Percentiles rank a stretch among this genome's conserved stretches.
Evolutionary conservation across 1,140 invertebrate species (phyloP).

Genomic region (Euborellia annulipes): DNA sequence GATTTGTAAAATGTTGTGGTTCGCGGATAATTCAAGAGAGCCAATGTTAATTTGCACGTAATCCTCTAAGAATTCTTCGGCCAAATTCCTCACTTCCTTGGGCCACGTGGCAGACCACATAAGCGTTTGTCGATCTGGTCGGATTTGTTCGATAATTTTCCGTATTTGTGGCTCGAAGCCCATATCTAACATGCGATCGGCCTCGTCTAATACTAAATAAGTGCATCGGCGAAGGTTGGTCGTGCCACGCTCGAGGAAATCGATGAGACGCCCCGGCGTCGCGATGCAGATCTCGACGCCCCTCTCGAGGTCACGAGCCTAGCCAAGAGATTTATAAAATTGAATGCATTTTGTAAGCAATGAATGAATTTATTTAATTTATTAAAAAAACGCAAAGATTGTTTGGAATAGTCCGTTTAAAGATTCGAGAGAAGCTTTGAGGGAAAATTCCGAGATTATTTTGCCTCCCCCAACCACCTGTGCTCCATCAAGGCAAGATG

Average conservation of each 20-base stretch:
- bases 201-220: conserved; percentile 94
- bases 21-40: conserved; percentile 41
- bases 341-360: not conserved
- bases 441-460: not conserved
- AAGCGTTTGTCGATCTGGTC: conserved; percentile 68
- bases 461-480: too few species aligned
- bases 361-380: not conserved
- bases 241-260: conserved; percentile 39
- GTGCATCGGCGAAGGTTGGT: conserved; percentile 63
- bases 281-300: conserved; percentile 37
- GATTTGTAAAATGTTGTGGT: conserved; percentile 54
- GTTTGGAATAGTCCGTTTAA: not conserved
- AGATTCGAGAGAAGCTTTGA: not conserved
- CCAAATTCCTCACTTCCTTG: conserved; percentile 64
- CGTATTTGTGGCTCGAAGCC: conserved; percentile 98
- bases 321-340: not conserved
- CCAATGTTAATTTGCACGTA: conserved; percentile 51
- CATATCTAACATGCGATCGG: conserved; percentile 82
- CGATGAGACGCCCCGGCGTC: conserved; percentile 51
- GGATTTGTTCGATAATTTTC: conserved; percentile 93
- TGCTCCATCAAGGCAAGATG: too few species aligned
- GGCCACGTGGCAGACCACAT: conserved; percentile 99
- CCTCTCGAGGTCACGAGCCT: conserved; percentile 38
- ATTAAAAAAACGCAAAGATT: too few species aligned
- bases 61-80: conserved; percentile 46